phyloP scores from a whole-genome alignment of 1,140 invertebrate species.

The Drosophila nigromelanica region DNA sequence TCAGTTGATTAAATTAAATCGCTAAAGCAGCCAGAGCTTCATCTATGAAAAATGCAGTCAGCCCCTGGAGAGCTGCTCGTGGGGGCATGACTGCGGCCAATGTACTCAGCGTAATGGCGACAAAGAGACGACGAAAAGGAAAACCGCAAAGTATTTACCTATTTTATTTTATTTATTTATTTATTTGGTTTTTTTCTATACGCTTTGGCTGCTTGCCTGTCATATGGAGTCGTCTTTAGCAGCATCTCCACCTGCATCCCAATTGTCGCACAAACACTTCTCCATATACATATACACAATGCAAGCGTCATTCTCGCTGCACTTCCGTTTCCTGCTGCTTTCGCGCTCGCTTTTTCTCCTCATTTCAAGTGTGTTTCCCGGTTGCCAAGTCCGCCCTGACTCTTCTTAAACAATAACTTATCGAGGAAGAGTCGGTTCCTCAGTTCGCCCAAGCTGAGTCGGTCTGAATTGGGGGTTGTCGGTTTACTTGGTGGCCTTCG shows the following conservation, averaged over 20 bases:
- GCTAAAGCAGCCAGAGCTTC: conserved; percentile 64
- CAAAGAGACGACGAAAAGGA: conserved; percentile 44
- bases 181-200: conserved; percentile 16
- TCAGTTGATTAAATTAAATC: conserved; percentile 84
- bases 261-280: conserved; percentile 38
- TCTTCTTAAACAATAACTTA: conserved; percentile 52
- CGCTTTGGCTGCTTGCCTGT: conserved; percentile 27
- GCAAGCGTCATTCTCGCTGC: conserved; percentile 35
- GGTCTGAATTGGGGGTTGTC: conserved; percentile 2
- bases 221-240: conserved; percentile 39
- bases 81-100: conserved; percentile 51
- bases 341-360: conserved; percentile 10
- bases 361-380: conserved; percentile 53
- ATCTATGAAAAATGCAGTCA: conserved; percentile 73
- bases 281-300: conserved; percentile 12
- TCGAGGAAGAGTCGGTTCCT: conserved; percentile 33
- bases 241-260: conserved; percentile 56
- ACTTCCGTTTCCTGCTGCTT: conserved; percentile 58
- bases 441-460: conserved; percentile 1
- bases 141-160: conserved; percentile 75
- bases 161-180: conserved; percentile 34
- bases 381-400: conserved; percentile 6
- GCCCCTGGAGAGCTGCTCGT: conserved; percentile 5
- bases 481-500: conserved; percentile 2
- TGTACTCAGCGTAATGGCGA: conserved; percentile 76